Evolutionary conservation across 1,140 invertebrate genomes (phyloP), one percentile per base, ranked within the genome.

Genomic region (Lysiphlebus fabarum): DNA sequence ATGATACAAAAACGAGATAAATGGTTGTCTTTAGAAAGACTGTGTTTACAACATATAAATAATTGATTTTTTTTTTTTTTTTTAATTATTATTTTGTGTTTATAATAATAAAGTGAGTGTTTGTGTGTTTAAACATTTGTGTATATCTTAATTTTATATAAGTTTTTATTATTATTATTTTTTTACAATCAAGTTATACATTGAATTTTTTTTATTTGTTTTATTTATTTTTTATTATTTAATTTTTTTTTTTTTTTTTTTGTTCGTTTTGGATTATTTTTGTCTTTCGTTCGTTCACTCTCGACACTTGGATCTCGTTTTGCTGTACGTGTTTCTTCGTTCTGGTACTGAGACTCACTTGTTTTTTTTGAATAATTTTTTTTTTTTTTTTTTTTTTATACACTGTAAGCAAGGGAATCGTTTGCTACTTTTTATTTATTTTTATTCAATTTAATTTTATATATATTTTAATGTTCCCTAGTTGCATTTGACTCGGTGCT

Each of bases 281-380:
- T 17, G 49, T 14, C 17, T 60, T 43, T 54, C 59, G 63, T 66
- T 58, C 42, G 57, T 53, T 48, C 36, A 38, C 49, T 38, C 14
- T 34, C 49, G 6, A 40, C 38, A 51, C 54, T 48, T 44, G 54
- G 37, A 38, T 57, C 44, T 57, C 36, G 45, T 49, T 57, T 49
- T 50, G 56, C 26, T 49, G 11, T 51, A 40, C 37, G 43, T 56
- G 40, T 26, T 26, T 26, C 41, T 7, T 37, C 37, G 34, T 34
- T 11, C 54, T 12, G 44, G 9, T n/a, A 38, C 47, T 36, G 33
- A 36, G 10, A 50, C 40, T 17, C 17, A 17, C 17, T 17, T 17
- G 3, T 3, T 17, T 3, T 1, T 17, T 17, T 17, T n/a, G n/a
- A n/a, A n/a, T n/a, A 33, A 11, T 49, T 56, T 56, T 41, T 53